phyloP scores from a whole-genome alignment of 2,113 vertebrate genomes.

The Parus major region DNA sequence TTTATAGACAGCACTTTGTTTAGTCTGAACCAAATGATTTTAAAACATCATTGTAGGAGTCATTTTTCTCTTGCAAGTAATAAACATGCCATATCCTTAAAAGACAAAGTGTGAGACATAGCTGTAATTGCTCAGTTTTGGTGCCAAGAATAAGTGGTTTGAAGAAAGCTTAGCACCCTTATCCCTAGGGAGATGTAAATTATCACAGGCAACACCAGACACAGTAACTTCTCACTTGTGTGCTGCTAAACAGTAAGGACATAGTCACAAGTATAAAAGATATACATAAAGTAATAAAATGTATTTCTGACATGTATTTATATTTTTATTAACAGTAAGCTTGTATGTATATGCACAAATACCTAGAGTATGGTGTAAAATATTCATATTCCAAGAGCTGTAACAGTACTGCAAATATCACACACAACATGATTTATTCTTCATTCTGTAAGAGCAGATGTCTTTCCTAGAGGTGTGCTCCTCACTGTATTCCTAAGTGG shows the following conservation, averaged over 20 bases:
- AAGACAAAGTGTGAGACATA: constrained; percentile 19
- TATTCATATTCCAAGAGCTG: not conserved
- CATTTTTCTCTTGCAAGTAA: constrained; percentile 16
- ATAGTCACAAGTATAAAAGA: not conserved
- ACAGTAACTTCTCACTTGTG: not conserved
- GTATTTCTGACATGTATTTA: not conserved
- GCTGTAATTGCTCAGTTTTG: constrained; percentile 21
- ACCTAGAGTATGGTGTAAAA: not conserved
- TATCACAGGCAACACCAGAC: not conserved
- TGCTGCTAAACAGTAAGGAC: not conserved
- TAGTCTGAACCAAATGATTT: constrained; percentile 10
- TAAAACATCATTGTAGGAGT: not conserved
- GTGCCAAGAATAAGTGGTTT: constrained; percentile 26
- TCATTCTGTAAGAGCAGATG: not conserved
- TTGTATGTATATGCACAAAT: not conserved
- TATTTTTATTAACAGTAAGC: not conserved
- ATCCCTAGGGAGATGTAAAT: constrained; percentile 5
- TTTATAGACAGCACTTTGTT: not conserved
- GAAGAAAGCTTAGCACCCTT: constrained; percentile 33
- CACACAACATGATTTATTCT: not conserved
- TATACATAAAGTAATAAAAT: not conserved
- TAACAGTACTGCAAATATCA: not conserved
- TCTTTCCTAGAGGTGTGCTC: not conserved
- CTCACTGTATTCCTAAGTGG: not conserved
- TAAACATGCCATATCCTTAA: constrained; percentile 41